Conservation (phyloP, 2,888 invertebrate species). For the Ectemnius lituratus region DNA sequence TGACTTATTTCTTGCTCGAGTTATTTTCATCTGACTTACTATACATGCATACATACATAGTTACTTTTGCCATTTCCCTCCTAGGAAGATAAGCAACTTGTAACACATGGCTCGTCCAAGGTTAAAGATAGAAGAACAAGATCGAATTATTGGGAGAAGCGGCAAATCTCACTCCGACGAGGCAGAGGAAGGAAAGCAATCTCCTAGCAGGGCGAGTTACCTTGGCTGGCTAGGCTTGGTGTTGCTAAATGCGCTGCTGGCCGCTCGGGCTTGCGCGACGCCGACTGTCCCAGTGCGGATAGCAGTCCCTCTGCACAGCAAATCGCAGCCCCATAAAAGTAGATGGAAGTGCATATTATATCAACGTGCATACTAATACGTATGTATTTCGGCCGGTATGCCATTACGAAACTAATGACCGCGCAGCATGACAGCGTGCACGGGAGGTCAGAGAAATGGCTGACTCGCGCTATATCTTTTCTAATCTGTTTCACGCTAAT, state of each 20-base stretch:
- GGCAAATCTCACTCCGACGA: not conserved
- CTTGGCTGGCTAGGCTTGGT: not conserved
- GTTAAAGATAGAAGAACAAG: not conserved
- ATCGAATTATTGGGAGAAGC: not conserved
- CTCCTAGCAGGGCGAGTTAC: not conserved
- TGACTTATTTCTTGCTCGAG: too few relatives aligned
- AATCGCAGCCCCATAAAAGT: slow-evolving; percentile 9
- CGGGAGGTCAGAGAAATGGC: slow-evolving; percentile 1
- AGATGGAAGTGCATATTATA: not conserved
- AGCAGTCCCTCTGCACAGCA: not conserved
- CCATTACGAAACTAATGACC: slow-evolving; percentile 27
- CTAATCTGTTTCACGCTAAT: slow-evolving; percentile 21
- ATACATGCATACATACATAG: too few relatives aligned
- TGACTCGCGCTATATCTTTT: slow-evolving; percentile 8
- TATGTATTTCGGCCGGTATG: slow-evolving; percentile 2
- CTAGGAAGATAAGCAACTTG: too few relatives aligned
- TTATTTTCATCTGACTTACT: too few relatives aligned
- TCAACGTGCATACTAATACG: not conserved
- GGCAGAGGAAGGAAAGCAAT: too few relatives aligned
- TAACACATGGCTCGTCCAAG: not conserved
- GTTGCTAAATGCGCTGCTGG: slow-evolving; percentile 11
- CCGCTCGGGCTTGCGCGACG: not conserved
- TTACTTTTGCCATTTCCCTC: too few relatives aligned
- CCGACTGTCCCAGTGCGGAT: slow-evolving; percentile 1
- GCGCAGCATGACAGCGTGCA: slow-evolving; percentile 22